phyloP scores from a whole-genome alignment of 2,797 vertebrate genomes.

The Cynodonichthys magdalenae region DNA sequence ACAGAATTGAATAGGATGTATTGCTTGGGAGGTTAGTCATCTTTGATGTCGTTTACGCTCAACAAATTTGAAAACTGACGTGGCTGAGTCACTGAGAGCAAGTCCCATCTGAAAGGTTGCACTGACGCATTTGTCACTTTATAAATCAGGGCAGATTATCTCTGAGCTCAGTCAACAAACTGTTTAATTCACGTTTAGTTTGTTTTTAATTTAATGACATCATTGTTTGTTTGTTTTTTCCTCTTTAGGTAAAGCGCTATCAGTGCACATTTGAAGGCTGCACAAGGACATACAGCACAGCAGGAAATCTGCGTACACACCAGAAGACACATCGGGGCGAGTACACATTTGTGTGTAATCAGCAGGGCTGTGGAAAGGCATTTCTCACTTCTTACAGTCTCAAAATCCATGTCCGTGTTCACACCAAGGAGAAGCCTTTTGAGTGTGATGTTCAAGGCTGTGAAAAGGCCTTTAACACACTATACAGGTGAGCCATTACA shows the following conservation, averaged over 20 bases:
- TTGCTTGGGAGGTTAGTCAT: slow-evolving; percentile 52
- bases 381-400: slow-evolving; percentile 99
- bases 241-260: slow-evolving; percentile 93
- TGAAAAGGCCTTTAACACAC: slow-evolving; percentile 97
- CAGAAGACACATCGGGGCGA: slow-evolving; percentile 98
- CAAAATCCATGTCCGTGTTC: slow-evolving; percentile 97
- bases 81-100: slow-evolving; percentile 60
- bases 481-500: slow-evolving; percentile 86
- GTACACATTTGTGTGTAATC: slow-evolving; percentile 98
- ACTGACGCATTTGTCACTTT: slow-evolving; percentile 35
- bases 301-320: slow-evolving; percentile 96
- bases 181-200: background rate
- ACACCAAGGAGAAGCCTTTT: slow-evolving; percentile 99
- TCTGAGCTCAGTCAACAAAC: slow-evolving; percentile 23
- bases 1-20: slow-evolving; percentile 39
- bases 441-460: slow-evolving; percentile 98
- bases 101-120: slow-evolving; percentile 48
- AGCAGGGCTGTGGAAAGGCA: slow-evolving; percentile 97
- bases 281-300: slow-evolving; percentile 96
- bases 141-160: slow-evolving; percentile 27
- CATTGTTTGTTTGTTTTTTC: background rate
- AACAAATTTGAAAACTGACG: slow-evolving; percentile 37
- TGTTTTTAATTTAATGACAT: background rate
- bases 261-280: slow-evolving; percentile 99
- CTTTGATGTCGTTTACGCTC: slow-evolving; percentile 52